Conservation (phyloP, 30 jellyfish, hydroid and myxozoan species). For the Turritopsis rubra region DNA sequence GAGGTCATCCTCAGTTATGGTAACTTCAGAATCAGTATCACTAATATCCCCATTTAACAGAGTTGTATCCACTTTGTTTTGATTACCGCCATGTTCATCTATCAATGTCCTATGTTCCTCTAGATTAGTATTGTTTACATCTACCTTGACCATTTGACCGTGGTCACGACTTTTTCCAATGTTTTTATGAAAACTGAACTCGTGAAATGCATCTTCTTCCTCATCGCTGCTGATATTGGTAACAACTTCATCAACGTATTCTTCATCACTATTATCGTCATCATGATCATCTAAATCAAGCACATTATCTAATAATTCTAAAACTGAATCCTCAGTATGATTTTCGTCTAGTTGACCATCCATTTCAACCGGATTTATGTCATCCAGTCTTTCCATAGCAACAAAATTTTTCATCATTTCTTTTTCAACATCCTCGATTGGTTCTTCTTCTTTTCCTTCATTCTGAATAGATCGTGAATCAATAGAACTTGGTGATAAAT, state of each 20-base stretch:
- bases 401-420: neutral
- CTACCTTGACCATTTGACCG: neutral
- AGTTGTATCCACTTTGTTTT: neutral
- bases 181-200: neutral
- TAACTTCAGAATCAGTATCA: conserved; percentile 26
- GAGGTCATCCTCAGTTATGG: conserved; percentile 20
- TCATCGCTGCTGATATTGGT: neutral
- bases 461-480: neutral
- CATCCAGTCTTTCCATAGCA: neutral
- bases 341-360: neutral
- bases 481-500: neutral
- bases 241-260: neutral
- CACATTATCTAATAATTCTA: conserved; percentile 9
- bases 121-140: neutral
- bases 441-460: neutral
- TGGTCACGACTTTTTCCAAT: neutral
- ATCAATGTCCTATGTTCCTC: neutral
- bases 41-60: neutral
- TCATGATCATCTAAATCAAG: neutral
- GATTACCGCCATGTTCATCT: neutral
- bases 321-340: neutral
- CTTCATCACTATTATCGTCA: neutral
- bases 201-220: neutral
- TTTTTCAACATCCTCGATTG: neutral
- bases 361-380: neutral